These are phyloP conservation scores for Drosophila novamexicana DNA, from an alignment of 1,140 invertebrate species.

Conservation along the genomic window DNA sequence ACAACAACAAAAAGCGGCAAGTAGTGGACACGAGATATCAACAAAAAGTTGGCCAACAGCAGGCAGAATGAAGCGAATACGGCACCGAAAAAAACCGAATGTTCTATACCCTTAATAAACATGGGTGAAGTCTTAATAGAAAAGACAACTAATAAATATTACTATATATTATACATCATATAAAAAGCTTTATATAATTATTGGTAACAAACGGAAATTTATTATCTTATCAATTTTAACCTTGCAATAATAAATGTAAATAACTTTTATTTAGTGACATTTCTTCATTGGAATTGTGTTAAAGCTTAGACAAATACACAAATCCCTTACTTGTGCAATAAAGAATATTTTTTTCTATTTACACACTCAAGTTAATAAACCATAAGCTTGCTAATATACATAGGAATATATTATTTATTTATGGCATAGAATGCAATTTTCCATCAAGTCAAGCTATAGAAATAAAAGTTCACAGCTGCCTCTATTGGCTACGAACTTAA, in stretches of 20 bases:
- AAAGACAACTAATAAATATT: no score
- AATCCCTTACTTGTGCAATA: no score
- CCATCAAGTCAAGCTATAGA: background rate
- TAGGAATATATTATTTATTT: background rate
- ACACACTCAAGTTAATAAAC: no score
- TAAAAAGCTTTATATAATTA: no score
- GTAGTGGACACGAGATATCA: slow-evolving; percentile 35
- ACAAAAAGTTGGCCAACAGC: slow-evolving; percentile 39
- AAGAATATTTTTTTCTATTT: no score
- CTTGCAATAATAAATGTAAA: no score
- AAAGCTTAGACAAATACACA: background rate
- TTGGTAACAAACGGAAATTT: no score
- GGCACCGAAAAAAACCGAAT: background rate
- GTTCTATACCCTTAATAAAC: slow-evolving; percentile 2
- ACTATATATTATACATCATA: no score
- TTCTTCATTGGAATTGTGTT: background rate
- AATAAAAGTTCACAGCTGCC: background rate
- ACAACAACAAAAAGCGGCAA: background rate
- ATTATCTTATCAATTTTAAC: no score
- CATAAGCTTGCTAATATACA: background rate
- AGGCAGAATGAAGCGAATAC: slow-evolving; percentile 2
- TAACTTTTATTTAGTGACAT: no score
- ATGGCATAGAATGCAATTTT: background rate
- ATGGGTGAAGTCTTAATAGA: no score
- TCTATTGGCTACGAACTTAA: slow-evolving; percentile 4